These are phyloP conservation scores for Drosophila lacicola DNA, from an alignment of 2,888 invertebrate species.

Conservation along the genomic window DNA sequence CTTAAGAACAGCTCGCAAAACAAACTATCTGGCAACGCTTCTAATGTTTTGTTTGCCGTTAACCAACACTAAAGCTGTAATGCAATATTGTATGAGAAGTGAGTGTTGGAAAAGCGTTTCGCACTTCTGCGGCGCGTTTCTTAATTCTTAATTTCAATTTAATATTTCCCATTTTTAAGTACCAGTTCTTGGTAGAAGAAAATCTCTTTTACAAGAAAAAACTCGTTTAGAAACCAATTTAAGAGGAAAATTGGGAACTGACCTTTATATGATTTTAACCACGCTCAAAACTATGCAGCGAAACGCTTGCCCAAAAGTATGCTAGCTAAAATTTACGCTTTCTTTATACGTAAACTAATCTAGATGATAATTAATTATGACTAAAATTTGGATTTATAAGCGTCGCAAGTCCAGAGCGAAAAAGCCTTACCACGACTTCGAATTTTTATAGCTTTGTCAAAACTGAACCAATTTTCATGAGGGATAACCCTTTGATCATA, in stretches of 20 bases:
- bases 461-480: background rate
- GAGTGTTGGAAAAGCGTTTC: background rate
- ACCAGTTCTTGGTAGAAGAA: no score
- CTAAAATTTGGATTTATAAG: background rate
- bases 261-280: background rate
- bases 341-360: no score
- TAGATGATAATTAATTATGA: background rate
- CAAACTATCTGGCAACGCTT: background rate
- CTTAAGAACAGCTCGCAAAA: no score
- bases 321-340: background rate
- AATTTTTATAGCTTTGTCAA: background rate
- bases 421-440: no score
- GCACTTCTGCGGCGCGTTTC: background rate
- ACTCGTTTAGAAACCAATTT: background rate
- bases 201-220: no score
- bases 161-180: no score
- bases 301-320: slow-evolving; percentile 21
- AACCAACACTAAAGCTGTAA: background rate
- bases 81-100: background rate
- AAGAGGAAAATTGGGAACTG: background rate
- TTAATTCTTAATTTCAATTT: background rate
- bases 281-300: slow-evolving; percentile 13
- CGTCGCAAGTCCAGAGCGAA: no score
- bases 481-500: background rate
- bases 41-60: background rate